A percentile compares a stretch with the other conserved stretches of the same genome.
phyloP scores from a whole-genome alignment of 1,140 invertebrate species.

The Pantala flavescens region DNA sequence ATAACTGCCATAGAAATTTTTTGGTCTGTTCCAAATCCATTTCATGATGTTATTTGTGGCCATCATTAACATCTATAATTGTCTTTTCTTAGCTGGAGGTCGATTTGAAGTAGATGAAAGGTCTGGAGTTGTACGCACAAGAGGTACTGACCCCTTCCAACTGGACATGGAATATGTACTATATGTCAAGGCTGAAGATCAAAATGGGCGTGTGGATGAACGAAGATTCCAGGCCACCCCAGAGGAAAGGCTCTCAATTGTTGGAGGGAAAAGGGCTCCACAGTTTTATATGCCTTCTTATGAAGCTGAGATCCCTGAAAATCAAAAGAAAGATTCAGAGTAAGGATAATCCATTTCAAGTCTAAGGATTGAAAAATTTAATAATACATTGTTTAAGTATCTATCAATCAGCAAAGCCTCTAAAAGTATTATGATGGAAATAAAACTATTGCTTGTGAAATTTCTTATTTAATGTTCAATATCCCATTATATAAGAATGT shows the following conservation, averaged over 20 bases:
- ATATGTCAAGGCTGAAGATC: conserved; percentile 92
- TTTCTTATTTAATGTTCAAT: too few species aligned
- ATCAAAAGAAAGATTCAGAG: conserved; percentile 93
- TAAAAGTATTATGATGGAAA: too few species aligned
- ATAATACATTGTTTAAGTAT: too few species aligned
- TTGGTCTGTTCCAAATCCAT: too few species aligned
- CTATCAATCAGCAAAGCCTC: too few species aligned
- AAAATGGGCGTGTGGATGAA: conserved; percentile 82
- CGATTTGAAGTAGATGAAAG: conserved; percentile 82
- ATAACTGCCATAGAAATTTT: too few species aligned
- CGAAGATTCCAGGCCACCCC: conserved; percentile 79
- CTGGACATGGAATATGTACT: conserved; percentile 92
- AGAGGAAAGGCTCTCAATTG: conserved; percentile 82
- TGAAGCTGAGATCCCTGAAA: conserved; percentile 89
- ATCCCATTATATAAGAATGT: too few species aligned
- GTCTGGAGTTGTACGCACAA: conserved; percentile 84
- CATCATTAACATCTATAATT: too few species aligned
- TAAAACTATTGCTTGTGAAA: too few species aligned
- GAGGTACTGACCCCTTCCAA: conserved; percentile 83
- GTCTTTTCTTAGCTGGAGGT: conserved; percentile 45
- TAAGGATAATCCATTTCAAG: conserved; percentile 55
- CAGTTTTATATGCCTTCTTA: conserved; percentile 91
- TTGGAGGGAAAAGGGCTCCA: conserved; percentile 83
- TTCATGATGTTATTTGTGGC: too few species aligned
- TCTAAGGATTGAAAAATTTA: conserved; percentile 8